Conservation (phyloP, 1,140 invertebrate species). For the Drosophila sp. region DNA sequence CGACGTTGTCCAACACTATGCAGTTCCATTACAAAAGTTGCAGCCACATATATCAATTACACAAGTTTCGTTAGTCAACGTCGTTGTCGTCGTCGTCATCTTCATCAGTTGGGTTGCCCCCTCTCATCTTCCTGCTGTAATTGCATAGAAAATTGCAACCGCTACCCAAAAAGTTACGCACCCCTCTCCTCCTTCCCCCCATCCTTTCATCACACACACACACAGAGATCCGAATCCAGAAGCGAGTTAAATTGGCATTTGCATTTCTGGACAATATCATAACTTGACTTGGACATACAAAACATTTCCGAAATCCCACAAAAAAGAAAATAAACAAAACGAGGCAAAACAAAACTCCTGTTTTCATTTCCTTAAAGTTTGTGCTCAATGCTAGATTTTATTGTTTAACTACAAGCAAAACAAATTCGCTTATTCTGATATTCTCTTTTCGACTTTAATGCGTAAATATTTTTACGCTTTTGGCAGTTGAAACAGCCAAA, state of each 20-base stretch:
- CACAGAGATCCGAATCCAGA: slow-evolving; percentile 11
- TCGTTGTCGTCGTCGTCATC: slow-evolving; percentile 16
- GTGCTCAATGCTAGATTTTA: slow-evolving; percentile 18
- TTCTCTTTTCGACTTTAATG: slow-evolving; percentile 53
- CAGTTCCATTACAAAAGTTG: slow-evolving; percentile 68
- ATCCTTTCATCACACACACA: neutral
- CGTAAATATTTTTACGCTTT: slow-evolving; percentile 63
- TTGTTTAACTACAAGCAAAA: slow-evolving; percentile 32
- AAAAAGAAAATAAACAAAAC: neutral
- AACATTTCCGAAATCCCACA: slow-evolving; percentile 50
- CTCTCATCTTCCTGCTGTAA: slow-evolving; percentile 34
- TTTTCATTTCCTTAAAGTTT: slow-evolving; percentile 42
- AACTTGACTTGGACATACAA: slow-evolving; percentile 46
- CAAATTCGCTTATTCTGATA: slow-evolving; percentile 44
- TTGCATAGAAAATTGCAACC: slow-evolving; percentile 68
- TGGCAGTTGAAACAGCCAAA: slow-evolving; percentile 41
- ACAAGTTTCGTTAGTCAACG: slow-evolving; percentile 58
- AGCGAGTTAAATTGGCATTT: slow-evolving; percentile 56
- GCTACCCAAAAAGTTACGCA: slow-evolving; percentile 12
- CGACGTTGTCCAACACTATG: slow-evolving; percentile 44
- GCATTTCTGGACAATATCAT: slow-evolving; percentile 47
- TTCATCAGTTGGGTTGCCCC: neutral
- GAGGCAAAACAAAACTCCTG: slow-evolving; percentile 21
- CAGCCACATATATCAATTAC: slow-evolving; percentile 76
- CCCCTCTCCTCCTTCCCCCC: neutral